Percentiles rank a stretch among this genome's conserved stretches.
Evolutionary conservation across 2,888 invertebrate genomes (phyloP).

Genomic region (Drosophila atroscutellata): DNA sequence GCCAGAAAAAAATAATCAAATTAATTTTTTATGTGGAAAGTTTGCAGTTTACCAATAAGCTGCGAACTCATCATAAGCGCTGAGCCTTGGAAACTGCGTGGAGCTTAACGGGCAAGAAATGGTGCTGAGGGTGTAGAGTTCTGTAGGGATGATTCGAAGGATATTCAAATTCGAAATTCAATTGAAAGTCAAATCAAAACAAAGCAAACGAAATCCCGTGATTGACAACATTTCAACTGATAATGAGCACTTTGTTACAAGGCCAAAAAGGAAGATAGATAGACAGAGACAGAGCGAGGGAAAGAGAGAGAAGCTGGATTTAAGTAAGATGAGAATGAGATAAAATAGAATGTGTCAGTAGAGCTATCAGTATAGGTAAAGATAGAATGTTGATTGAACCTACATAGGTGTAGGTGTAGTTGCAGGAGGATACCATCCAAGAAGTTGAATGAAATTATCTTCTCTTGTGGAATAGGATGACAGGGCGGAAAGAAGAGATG

Average conservation of each 20-base stretch:
- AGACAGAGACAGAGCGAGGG: background rate
- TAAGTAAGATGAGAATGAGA: conserved; percentile 10
- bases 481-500: conserved; percentile 3
- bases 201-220: conserved; percentile 72
- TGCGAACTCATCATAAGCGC: conserved; percentile 69
- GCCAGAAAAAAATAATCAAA: conserved; percentile 67
- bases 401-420: conserved; percentile 1
- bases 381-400: conserved; percentile 6
- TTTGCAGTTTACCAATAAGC: conserved; percentile 71
- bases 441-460: conserved; percentile 64
- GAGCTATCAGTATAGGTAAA: conserved; percentile 27
- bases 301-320: background rate
- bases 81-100: conserved; percentile 33
- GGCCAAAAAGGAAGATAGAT: conserved; percentile 12
- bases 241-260: conserved; percentile 68
- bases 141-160: conserved; percentile 27
- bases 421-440: conserved; percentile 25
- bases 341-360: conserved; percentile 46
- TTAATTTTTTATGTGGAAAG: conserved; percentile 79
- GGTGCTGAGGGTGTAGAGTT: background rate
- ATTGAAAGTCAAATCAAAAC: conserved; percentile 78
- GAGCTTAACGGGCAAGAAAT: conserved; percentile 47
- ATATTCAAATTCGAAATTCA: conserved; percentile 76
- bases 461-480: conserved; percentile 38
- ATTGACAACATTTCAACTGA: conserved; percentile 81